Evolutionary conservation across 2,888 invertebrate species (phyloP).

Genomic region (Limnephilus rhombicus): DNA sequence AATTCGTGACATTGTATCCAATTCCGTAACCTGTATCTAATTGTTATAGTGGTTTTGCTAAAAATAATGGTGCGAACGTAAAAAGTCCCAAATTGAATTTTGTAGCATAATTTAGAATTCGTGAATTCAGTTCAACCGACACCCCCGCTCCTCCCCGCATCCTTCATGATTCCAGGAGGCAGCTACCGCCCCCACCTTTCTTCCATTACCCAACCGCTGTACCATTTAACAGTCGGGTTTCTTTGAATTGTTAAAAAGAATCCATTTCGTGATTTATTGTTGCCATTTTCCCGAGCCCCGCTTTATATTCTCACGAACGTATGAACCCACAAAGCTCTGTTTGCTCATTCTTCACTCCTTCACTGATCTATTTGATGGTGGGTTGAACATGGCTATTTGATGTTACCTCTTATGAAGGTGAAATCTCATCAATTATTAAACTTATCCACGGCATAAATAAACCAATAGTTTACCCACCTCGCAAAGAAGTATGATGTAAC

Average conservation of each 20-base stretch:
- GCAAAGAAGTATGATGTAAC: conserved; percentile 19
- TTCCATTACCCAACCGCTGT: conserved; percentile 19
- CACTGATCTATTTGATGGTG: conserved; percentile 25
- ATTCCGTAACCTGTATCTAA: background rate
- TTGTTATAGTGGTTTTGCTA: background rate
- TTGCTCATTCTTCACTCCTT: conserved; percentile 10
- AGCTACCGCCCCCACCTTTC: background rate
- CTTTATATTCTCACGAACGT: conserved; percentile 24
- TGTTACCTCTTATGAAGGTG: background rate
- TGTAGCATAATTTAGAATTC: background rate
- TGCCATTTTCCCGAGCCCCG: conserved; percentile 49
- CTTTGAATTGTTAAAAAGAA: conserved; percentile 60
- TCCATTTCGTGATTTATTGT: conserved; percentile 62
- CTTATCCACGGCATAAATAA: conserved; percentile 24
- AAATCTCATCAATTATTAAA: background rate
- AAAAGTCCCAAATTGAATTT: background rate
- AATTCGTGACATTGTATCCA: background rate
- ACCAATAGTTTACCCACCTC: conserved; percentile 2
- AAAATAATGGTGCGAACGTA: conserved; percentile 26
- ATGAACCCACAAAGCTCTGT: conserved; percentile 15
- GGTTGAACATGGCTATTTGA: conserved; percentile 10
- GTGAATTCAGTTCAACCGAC: background rate
- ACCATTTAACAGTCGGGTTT: conserved; percentile 51
- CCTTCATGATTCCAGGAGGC: background rate
- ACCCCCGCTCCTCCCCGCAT: background rate